Evolutionary conservation across 2,113 vertebrate species (phyloP).

Genomic region (Phalacrocorax aristotelis): DNA sequence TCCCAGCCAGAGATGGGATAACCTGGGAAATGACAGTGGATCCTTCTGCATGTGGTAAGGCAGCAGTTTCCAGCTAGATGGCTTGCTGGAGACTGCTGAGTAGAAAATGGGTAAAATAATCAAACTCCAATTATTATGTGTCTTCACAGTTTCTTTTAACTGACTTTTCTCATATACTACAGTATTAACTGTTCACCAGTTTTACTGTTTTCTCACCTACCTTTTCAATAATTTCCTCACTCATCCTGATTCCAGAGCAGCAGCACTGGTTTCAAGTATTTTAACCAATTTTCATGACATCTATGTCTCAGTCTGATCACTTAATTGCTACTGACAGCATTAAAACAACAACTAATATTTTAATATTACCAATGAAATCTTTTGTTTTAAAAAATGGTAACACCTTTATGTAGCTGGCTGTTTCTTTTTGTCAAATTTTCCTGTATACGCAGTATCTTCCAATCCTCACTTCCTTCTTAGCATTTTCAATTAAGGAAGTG

Average conservation of each 20-base stretch:
- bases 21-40: neutral
- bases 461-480: neutral
- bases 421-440: neutral
- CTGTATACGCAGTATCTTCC: neutral
- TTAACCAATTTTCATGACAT: neutral
- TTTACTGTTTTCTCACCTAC: neutral
- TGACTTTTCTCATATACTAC: neutral
- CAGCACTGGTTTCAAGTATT: neutral
- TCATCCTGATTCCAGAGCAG: neutral
- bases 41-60: neutral
- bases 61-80: neutral
- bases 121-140: neutral
- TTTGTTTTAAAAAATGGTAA: neutral
- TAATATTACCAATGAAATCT: neutral
- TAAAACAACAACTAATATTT: neutral
- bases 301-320: neutral
- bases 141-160: neutral
- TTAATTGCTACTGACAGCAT: neutral
- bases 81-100: neutral
- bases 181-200: neutral
- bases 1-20: neutral
- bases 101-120: neutral
- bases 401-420: neutral
- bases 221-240: neutral
- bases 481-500: neutral